phyloP scores from a whole-genome alignment of 2,797 vertebrate genomes.

The Zalophus californianus region DNA sequence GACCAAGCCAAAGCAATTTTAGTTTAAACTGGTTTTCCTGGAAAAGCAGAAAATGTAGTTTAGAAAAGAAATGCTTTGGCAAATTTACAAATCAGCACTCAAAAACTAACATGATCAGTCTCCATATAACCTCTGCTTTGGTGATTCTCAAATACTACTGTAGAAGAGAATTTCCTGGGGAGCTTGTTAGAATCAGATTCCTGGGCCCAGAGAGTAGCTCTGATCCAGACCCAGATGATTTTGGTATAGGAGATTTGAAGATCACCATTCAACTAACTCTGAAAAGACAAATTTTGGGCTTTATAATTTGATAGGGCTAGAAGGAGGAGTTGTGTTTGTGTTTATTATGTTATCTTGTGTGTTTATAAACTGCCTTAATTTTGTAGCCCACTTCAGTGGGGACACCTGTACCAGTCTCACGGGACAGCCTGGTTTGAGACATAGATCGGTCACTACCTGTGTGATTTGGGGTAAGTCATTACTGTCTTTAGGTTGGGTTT shows the following conservation, averaged over 20 bases:
- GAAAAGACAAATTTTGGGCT: not conserved
- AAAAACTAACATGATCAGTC: not conserved
- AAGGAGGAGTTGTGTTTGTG: not conserved
- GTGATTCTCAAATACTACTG: not conserved
- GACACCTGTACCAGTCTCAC: not conserved
- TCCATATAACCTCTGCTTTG: not conserved
- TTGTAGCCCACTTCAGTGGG: not conserved
- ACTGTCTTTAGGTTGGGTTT: not conserved
- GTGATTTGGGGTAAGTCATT: not conserved
- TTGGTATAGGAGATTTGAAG: not conserved
- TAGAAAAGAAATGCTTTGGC: slow-evolving; percentile 71
- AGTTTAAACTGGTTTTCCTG: slow-evolving; percentile 78
- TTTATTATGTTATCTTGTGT: not conserved
- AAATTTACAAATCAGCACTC: slow-evolving; percentile 59
- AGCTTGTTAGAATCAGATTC: not conserved
- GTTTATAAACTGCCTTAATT: not conserved
- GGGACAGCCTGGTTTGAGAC: not conserved
- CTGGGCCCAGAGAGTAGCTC: not conserved
- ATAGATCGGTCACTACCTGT: rapidly evolving
- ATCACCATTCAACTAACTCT: not conserved
- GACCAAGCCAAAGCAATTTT: slow-evolving; percentile 71
- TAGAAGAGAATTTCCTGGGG: not conserved
- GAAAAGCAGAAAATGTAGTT: slow-evolving; percentile 75
- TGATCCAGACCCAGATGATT: not conserved
- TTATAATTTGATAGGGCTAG: not conserved